These are phyloP conservation scores for Ammospiza nelsoni DNA, from an alignment of 2,113 vertebrate genomes.

Conservation along the genomic window DNA sequence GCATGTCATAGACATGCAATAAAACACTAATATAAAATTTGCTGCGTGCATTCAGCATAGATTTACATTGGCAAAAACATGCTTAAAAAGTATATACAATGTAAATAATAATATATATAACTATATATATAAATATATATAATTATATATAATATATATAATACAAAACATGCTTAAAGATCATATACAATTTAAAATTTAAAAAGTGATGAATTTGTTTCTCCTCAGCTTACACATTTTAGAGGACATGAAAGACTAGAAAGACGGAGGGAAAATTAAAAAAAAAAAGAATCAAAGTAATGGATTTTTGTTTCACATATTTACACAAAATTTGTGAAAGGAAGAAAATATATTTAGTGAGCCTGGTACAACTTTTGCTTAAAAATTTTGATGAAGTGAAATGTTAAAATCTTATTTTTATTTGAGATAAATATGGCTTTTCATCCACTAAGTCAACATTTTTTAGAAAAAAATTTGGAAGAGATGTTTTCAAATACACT, in stretches of 20 bases:
- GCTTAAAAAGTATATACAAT: rapidly evolving
- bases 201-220: not conserved
- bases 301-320: not conserved
- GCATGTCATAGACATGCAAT: not conserved
- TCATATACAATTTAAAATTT: not conserved
- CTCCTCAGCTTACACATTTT: not conserved
- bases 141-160: too few relatives aligned
- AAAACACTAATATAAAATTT: not conserved
- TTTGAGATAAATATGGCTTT: not conserved
- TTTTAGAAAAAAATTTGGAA: not conserved
- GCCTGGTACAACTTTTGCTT: rapidly evolving
- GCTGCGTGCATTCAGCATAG: rapidly evolving
- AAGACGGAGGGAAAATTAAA: not conserved
- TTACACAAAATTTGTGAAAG: not conserved
- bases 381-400: not conserved
- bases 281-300: not conserved
- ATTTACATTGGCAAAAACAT: rapidly evolving
- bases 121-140: too few relatives aligned
- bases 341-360: not conserved
- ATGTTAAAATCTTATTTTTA: not conserved
- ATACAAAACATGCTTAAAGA: not conserved
- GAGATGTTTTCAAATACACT: rapidly evolving
- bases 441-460: not conserved
- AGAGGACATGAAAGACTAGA: not conserved
- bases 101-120: not conserved